Base-by-base conservation (phyloP, 2,797 vertebrate species). In the Dendrocincla tyrannina region DNA sequence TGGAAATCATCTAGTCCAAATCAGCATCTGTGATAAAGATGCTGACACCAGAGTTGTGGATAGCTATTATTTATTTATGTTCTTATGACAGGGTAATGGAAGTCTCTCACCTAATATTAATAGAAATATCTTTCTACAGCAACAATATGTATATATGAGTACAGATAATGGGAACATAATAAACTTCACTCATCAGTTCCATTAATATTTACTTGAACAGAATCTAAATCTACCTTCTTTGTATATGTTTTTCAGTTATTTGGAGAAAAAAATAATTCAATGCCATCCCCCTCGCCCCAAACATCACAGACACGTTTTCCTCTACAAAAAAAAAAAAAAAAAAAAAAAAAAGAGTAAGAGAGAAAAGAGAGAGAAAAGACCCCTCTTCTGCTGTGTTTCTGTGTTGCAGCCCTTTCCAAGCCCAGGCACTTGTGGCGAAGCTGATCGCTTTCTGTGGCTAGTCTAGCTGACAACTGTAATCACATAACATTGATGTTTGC, bases 51-150 rank as follows among this genome's bases (percentile, higher is more conserved):
- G 25, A 46, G 49, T 60, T 90, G 55, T 0, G 0, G 58, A 18
- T 42, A 20, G 19, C 16, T 84, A 86, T 92, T 91, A 93, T 53
- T 94, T 91, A 94, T 95, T 95, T 91, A 91, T 90, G 79, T 60
- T 78, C 63, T 80, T 80, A 87, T 91, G 83, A 67, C 17, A 73
- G 24, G 22, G 15, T 85, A 95, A 93, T 69, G 19, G 82, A 79
- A 33, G 86, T 58, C 37, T 56, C 70, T 93, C 74, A 82, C 59
- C 77, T 94, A 85, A 63, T 67, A 42, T 78, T 85, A 93, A 85
- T 39, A 76, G 74, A 90, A 89, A 91, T 85, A 44, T 7, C 11
- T 82, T 88, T 84, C 73, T 76, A 70, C 76, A 82, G 17, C 13
- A 73, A 22, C 4, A 2, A 60, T 52, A n/a, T n/a, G 23, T 56